phyloP scores from a whole-genome alignment of 2,888 invertebrate genomes.

The Gibbula magus region DNA sequence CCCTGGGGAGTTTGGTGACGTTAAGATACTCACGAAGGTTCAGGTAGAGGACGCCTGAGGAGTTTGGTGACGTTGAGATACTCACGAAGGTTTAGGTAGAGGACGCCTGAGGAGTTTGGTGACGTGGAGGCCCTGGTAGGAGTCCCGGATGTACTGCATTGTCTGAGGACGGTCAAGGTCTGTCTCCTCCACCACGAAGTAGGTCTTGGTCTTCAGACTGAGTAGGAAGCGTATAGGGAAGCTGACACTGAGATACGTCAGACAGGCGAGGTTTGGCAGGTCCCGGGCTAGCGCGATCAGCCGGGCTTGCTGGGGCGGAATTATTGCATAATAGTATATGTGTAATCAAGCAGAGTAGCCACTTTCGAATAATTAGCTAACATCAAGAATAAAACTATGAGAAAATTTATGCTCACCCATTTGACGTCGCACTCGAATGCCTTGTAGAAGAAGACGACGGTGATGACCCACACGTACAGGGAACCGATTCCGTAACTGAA shows the following conservation, averaged over 20 bases:
- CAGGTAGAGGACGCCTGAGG: background rate
- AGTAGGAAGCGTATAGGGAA: slow-evolving; percentile 49
- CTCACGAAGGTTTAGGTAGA: slow-evolving; percentile 26
- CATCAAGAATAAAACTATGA: background rate
- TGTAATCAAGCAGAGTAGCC: background rate
- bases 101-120: slow-evolving; percentile 40
- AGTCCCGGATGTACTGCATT: slow-evolving; percentile 40
- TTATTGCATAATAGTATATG: background rate
- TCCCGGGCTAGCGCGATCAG: background rate
- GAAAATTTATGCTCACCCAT: slow-evolving; percentile 31
- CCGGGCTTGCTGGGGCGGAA: background rate
- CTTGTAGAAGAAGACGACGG: slow-evolving; percentile 42
- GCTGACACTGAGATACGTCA: slow-evolving; percentile 30
- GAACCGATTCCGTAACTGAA: slow-evolving; percentile 52
- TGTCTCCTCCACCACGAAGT: slow-evolving; percentile 35
- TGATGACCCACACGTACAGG: slow-evolving; percentile 57
- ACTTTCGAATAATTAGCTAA: too few species aligned
- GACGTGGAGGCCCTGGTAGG: slow-evolving; percentile 49
- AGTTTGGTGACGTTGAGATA: background rate
- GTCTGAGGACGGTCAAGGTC: slow-evolving; percentile 34
- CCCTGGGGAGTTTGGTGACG: background rate
- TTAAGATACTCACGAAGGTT: background rate
- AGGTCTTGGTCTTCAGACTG: slow-evolving; percentile 32
- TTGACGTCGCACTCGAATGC: slow-evolving; percentile 33
- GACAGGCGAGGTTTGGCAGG: background rate